phyloP scores from a whole-genome alignment of 2,113 vertebrate species.

The Trogon melanurus region DNA sequence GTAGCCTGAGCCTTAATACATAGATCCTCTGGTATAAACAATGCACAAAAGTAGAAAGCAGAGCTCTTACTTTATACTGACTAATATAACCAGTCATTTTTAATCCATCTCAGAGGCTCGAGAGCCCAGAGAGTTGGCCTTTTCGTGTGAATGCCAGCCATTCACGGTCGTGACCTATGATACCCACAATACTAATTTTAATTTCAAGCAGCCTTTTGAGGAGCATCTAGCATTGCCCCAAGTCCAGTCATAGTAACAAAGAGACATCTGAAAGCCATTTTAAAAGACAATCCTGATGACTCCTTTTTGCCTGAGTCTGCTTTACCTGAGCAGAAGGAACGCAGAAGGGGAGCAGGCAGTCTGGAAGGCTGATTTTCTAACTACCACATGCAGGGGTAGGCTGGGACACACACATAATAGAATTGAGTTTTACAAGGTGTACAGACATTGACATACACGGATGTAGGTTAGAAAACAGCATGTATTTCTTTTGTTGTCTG shows the following conservation, averaged over 20 bases:
- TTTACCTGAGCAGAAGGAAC: neutral
- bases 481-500: neutral
- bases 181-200: neutral
- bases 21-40: neutral
- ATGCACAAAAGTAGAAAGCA: neutral
- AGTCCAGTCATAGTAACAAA: neutral
- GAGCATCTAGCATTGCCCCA: neutral
- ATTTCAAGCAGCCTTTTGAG: slow-evolving; percentile 6
- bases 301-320: neutral
- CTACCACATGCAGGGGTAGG: neutral
- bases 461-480: neutral
- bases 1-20: neutral
- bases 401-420: neutral
- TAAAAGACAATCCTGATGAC: neutral
- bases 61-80: neutral
- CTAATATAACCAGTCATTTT: neutral
- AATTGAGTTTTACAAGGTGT: neutral
- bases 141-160: neutral
- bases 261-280: neutral
- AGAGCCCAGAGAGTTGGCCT: neutral
- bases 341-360: neutral
- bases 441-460: neutral
- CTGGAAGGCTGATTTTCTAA: neutral
- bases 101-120: neutral
- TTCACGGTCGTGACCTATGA: neutral